Evolutionary conservation across 1,140 invertebrate species (phyloP).

Genomic region (Drosophila grimshawi): DNA sequence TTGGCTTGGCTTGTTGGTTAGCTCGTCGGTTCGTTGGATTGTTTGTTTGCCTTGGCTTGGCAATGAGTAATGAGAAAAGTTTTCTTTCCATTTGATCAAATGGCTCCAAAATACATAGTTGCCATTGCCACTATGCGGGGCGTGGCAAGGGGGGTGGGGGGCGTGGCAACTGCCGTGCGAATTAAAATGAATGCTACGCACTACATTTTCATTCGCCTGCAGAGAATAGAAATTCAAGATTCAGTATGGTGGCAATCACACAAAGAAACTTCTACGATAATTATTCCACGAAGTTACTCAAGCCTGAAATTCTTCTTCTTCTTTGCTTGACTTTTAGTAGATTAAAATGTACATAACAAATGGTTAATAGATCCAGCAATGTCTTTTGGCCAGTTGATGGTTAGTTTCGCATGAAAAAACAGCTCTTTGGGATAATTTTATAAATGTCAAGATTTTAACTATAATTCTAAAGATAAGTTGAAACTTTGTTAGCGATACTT

Average conservation of each 20-base stretch:
- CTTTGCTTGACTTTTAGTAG: neutral
- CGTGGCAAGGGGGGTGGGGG: conserved; percentile 15
- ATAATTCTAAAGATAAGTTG: too few relatives aligned
- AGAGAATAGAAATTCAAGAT: neutral
- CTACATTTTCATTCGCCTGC: conserved; percentile 57
- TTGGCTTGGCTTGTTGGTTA: conserved; percentile 56
- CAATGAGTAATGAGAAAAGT: conserved; percentile 83
- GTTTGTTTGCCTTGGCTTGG: conserved; percentile 66
- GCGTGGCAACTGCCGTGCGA: conserved; percentile 35
- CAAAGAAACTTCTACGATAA: neutral
- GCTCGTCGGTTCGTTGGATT: conserved; percentile 35
- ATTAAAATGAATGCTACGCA: conserved; percentile 64
- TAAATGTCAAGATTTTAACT: too few relatives aligned
- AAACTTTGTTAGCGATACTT: too few relatives aligned
- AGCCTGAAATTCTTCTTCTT: neutral
- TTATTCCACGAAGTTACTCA: neutral
- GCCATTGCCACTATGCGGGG: conserved; percentile 29
- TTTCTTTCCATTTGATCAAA: conserved; percentile 82
- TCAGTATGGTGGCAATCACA: neutral
- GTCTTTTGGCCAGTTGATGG: too few relatives aligned
- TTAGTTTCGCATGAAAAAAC: too few relatives aligned
- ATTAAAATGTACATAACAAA: neutral
- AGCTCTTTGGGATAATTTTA: too few relatives aligned
- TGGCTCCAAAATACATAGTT: conserved; percentile 77
- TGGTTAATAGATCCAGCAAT: too few relatives aligned